phyloP scores from a whole-genome alignment of 2,888 invertebrate genomes.

The Lathronympha strigana region DNA sequence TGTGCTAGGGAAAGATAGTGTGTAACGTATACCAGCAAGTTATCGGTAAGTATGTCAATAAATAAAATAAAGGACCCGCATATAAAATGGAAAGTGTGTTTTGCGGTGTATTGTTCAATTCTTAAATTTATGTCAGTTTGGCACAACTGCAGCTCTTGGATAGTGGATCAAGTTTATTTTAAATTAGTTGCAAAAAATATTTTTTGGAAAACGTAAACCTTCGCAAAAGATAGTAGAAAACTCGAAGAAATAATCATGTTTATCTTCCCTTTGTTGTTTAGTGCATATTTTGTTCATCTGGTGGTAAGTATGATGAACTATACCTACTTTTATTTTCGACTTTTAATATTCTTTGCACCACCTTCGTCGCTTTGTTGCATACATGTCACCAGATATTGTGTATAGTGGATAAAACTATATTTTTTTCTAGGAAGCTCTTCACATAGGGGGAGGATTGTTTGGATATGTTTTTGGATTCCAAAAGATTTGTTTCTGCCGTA shows the following conservation, averaged over 20 bases:
- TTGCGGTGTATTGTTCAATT: slow-evolving; percentile 4
- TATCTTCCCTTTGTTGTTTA: slow-evolving; percentile 36
- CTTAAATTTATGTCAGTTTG: slow-evolving; percentile 32
- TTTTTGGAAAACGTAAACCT: too few species aligned
- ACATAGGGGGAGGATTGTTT: slow-evolving; percentile 36
- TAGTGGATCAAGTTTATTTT: slow-evolving; percentile 3
- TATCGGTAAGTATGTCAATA: slow-evolving; percentile 37
- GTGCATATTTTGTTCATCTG: slow-evolving; percentile 45
- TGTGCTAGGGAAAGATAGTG: neutral
- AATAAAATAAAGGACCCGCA: slow-evolving; percentile 49
- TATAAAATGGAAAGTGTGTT: slow-evolving; percentile 42
- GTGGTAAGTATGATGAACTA: slow-evolving; percentile 49
- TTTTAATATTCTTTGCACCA: too few species aligned
- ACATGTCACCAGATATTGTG: neutral
- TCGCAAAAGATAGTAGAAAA: too few species aligned
- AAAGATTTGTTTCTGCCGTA: slow-evolving; percentile 56
- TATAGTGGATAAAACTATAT: neutral
- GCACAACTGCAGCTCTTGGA: neutral
- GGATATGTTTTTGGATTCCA: slow-evolving; percentile 50
- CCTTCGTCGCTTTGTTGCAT: too few species aligned
- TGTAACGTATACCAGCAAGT: slow-evolving; percentile 13
- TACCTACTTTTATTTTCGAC: too few species aligned
- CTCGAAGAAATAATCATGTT: slow-evolving; percentile 29
- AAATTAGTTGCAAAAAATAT: neutral
- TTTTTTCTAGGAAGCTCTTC: slow-evolving; percentile 30